Evolutionary conservation across 92 coral and sea anemone species (phyloP).

Genomic region (Virgularia gustaviana): DNA sequence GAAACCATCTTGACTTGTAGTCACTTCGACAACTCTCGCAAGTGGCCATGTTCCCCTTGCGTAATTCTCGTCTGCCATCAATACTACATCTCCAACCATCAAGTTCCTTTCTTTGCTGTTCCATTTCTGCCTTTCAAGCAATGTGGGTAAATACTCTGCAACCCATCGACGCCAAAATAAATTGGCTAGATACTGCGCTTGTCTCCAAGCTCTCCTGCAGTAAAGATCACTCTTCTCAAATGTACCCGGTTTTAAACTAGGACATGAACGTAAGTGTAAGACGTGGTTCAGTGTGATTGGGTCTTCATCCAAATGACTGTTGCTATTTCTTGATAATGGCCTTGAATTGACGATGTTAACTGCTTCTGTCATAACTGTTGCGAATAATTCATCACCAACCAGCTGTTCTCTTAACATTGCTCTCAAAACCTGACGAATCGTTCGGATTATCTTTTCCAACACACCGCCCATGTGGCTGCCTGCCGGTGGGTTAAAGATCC

Average conservation of each 20-base stretch:
- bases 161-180: conserved; percentile 57
- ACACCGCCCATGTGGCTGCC: conserved; percentile 8
- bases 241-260: conserved; percentile 38
- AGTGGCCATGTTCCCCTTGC: background rate
- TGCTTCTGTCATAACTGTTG: conserved; percentile 53
- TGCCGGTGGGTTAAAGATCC: conserved; percentile 14
- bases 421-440: conserved; percentile 38
- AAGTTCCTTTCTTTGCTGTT: background rate
- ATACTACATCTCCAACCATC: background rate
- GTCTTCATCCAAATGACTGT: conserved; percentile 23
- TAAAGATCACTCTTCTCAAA: conserved; percentile 40
- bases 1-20: background rate
- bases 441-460: conserved; percentile 50
- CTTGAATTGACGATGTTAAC: conserved; percentile 46
- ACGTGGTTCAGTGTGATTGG: conserved; percentile 50
- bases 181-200: conserved; percentile 55
- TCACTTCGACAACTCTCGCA: conserved; percentile 5
- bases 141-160: conserved; percentile 4
- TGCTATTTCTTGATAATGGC: conserved; percentile 47
- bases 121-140: background rate
- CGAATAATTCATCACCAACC: conserved; percentile 38
- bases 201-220: conserved; percentile 49
- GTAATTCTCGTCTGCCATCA: conserved; percentile 1
- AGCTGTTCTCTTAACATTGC: conserved; percentile 38
- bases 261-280: conserved; percentile 43